Evolutionary conservation across 2,113 vertebrate genomes (phyloP), one percentile per base, ranked within the genome.

Genomic region (Pelusios castaneus): DNA sequence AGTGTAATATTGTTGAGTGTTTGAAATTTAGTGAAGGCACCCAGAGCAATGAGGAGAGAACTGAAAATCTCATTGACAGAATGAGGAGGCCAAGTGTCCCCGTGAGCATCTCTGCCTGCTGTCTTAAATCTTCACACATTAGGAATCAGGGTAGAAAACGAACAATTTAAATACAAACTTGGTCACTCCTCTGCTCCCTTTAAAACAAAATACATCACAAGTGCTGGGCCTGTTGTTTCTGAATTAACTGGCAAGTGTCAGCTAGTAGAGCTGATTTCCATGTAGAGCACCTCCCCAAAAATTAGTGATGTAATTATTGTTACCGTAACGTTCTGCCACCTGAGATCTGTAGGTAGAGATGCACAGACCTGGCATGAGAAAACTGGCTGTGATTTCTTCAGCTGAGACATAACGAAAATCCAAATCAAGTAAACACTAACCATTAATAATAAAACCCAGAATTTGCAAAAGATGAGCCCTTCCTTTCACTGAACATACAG

Each of bases 11-110:
- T 43, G 27, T 2, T 29, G 70, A 25, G 41, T 38, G 38, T 25
- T 93, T 73, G 38, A 88, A 87, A 58, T 9, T 51, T 81, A 38
- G 67, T 56, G 83, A 83, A 90, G 75, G 80, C 56, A 93, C 82
- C 80, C 56, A 87, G 17, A 96, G 56, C 77, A 90, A 78, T 47
- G 80, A 63, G 27, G 85, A 47, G 60, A 85, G 49, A 55, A 38
- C 60, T 60, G 49, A 22, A 95, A 93, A 90, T 54, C 85, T 89
- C 91, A 90, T 92, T 93, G 93, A 80, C 47, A 67, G 91, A 92
- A 95, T 24, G 75, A 96, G 85, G 21, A 79, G 96, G 87, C 84
- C 70, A 91, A 95, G 89, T 38, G 82, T 31, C 1, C 51, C 29
- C 12, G 76, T 19, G 58, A 86, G 77, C 70, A 24, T 43, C 67